Evolutionary conservation across 2,797 vertebrate genomes (phyloP).

Genomic region (Oryzias sinensis): DNA sequence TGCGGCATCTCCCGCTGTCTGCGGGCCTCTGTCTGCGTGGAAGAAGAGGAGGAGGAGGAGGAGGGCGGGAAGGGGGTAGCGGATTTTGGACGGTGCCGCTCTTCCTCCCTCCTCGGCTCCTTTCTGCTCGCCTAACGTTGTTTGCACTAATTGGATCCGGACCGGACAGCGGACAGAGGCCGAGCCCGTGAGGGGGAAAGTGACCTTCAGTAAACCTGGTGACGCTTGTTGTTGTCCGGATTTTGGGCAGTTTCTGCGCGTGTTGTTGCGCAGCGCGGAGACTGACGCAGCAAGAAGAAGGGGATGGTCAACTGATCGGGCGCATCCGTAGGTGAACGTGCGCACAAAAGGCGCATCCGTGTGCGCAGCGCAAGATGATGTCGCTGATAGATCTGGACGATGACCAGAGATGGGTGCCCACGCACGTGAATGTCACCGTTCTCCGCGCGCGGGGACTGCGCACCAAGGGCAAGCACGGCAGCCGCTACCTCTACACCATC

Average conservation of each 20-base stretch:
- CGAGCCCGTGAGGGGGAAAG: conserved; percentile 6
- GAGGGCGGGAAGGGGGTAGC: conserved; percentile 64
- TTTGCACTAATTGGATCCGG: conserved; percentile 28
- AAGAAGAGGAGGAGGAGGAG: conserved; percentile 41
- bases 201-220: conserved; percentile 43
- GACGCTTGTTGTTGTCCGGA: conserved; percentile 20
- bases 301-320: conserved; percentile 29
- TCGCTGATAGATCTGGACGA: conserved; percentile 81
- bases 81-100: conserved; percentile 48
- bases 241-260: conserved; percentile 51
- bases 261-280: conserved; percentile 57
- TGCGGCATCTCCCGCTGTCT: conserved; percentile 56
- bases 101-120: neutral
- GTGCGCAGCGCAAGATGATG: conserved; percentile 69
- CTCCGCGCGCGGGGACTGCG: conserved; percentile 87
- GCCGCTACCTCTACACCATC: conserved; percentile 91
- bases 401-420: conserved; percentile 90
- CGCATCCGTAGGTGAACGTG: conserved; percentile 3
- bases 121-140: conserved; percentile 17
- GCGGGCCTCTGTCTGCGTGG: conserved; percentile 42
- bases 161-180: conserved; percentile 14
- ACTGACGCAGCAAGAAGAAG: conserved; percentile 20
- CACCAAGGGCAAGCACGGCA: conserved; percentile 88
- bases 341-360: neutral
- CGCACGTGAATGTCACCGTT: conserved; percentile 92